Evolutionary conservation across 1,140 invertebrate species (phyloP).

Genomic region (Zaprionus ghesquierei): DNA sequence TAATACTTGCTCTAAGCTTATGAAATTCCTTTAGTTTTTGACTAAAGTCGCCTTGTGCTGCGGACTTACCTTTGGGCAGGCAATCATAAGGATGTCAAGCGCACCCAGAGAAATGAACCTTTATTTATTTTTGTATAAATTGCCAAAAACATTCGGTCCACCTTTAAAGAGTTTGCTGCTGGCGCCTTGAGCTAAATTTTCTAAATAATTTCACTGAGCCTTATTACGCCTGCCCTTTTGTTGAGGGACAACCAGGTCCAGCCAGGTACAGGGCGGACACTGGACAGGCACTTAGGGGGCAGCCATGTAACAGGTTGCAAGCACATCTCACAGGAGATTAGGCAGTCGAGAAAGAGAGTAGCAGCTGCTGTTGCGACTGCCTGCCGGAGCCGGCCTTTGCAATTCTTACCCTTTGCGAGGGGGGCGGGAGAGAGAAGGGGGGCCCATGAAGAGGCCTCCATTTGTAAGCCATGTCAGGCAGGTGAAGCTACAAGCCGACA

Average conservation of each 20-base stretch:
- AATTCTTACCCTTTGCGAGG: slow-evolving; percentile 58
- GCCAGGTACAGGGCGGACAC: not conserved
- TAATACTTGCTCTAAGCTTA: too few relatives aligned
- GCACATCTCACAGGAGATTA: slow-evolving; percentile 71
- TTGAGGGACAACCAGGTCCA: slow-evolving; percentile 20
- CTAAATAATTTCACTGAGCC: slow-evolving; percentile 71
- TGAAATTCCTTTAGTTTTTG: not conserved
- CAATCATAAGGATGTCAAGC: not conserved
- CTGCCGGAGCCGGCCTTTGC: slow-evolving; percentile 6
- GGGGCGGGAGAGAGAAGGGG: slow-evolving; percentile 28
- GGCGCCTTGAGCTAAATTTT: slow-evolving; percentile 43
- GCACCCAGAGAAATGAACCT: not conserved
- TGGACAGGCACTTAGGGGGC: slow-evolving; percentile 5
- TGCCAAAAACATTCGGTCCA: not conserved
- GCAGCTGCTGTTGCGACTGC: slow-evolving; percentile 48
- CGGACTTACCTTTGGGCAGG: not conserved
- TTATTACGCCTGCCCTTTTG: slow-evolving; percentile 63
- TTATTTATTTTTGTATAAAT: slow-evolving; percentile 14
- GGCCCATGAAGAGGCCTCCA: slow-evolving; percentile 36
- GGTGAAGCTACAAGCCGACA: slow-evolving; percentile 28
- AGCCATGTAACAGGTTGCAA: slow-evolving; percentile 66
- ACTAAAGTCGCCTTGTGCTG: not conserved
- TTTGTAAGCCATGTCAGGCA: slow-evolving; percentile 75
- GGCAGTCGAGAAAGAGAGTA: slow-evolving; percentile 52
- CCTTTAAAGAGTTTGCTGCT: not conserved